Base-by-base conservation (phyloP, 2,113 vertebrate genomes). In the Tiliqua scincoides region DNA sequence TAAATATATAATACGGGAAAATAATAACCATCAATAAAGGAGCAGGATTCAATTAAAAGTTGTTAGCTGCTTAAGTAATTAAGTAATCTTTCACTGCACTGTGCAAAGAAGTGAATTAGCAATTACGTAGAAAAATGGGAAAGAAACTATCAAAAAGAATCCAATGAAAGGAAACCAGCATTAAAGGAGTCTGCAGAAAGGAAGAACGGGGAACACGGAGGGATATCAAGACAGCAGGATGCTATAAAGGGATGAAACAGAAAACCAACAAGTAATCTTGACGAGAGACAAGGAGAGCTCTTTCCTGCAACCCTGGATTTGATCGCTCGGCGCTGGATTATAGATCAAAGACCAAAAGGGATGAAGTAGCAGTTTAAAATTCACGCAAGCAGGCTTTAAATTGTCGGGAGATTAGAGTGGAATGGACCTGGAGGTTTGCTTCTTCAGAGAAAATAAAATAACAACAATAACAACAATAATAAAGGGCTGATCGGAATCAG, bases 141-240 rank as follows among this genome's bases (percentile, higher is more conserved):
- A 75, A 89, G 83, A 88, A 73, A 30, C 15, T 72, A 88, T 62
- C 74, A 88, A 82, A 87, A 86, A 77, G 25, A 14, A 86, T 7
- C n/a, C 11, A 75, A 75, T 30, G 23, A 76, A 76, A 43, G 12
- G 14, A n/a, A 76, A 8, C 12, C 27, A 76, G 11, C 48, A 79
- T 20, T 52, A 57, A 82, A 7, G 59, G 48, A 87, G 2, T 76
- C 40, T n/a, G 82, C 54, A 76, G 83, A 73, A 82, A 83, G 75
- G 18, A 82, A 57, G 43, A 89, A 2, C 23, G 79, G 82, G 72
- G 87, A 63, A 75, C 54, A 67, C 75, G 43, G n/a, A 9, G 76
- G 85, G 57, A 81, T 25, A 48, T 48, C 43, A 87, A 48, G 67
- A 71, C n/a, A 1, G 9, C 3, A 43, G 67, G 21, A 87, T 27